Evolutionary conservation across 92 coral and sea anemone species (phyloP).

Genomic region (Palythoa caribaeorum): DNA sequence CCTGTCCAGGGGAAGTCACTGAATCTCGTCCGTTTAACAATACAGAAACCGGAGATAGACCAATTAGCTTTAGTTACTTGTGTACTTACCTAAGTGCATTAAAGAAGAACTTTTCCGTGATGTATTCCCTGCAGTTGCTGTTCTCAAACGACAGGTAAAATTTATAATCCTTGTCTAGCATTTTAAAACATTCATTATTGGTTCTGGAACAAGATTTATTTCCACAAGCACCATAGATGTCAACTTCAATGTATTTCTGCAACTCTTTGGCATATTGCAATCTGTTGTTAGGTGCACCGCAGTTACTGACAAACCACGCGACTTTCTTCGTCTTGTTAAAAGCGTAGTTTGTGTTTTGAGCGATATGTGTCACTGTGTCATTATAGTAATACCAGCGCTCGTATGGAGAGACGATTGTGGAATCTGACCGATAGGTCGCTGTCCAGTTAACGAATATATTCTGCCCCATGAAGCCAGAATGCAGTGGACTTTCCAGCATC

Average conservation of each 20-base stretch:
- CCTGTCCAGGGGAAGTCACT: no score
- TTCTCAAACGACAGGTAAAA: slow-evolving; percentile 47
- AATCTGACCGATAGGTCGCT: slow-evolving; percentile 21
- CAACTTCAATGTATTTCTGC: slow-evolving; percentile 17
- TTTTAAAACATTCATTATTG: neutral
- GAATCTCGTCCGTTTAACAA: no score
- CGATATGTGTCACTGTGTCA: neutral
- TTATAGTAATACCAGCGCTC: slow-evolving; percentile 24
- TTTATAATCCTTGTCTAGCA: slow-evolving; percentile 37
- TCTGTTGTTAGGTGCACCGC: neutral
- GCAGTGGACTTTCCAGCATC: slow-evolving; percentile 10
- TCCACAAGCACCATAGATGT: slow-evolving; percentile 24
- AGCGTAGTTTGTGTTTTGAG: slow-evolving; percentile 23
- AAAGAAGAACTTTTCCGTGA: slow-evolving; percentile 40
- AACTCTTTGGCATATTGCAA: neutral
- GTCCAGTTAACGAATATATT: neutral
- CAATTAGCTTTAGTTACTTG: no score
- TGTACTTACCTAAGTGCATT: slow-evolving; percentile 22
- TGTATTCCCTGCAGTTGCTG: slow-evolving; percentile 44
- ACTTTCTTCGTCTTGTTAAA: slow-evolving; percentile 31
- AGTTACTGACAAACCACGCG: slow-evolving; percentile 22
- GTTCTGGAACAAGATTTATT: neutral
- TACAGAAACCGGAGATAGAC: no score
- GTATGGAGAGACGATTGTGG: slow-evolving; percentile 34
- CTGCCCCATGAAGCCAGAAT: neutral